phyloP scores from a whole-genome alignment of 2,797 vertebrate species.

The Channallabes apus region DNA sequence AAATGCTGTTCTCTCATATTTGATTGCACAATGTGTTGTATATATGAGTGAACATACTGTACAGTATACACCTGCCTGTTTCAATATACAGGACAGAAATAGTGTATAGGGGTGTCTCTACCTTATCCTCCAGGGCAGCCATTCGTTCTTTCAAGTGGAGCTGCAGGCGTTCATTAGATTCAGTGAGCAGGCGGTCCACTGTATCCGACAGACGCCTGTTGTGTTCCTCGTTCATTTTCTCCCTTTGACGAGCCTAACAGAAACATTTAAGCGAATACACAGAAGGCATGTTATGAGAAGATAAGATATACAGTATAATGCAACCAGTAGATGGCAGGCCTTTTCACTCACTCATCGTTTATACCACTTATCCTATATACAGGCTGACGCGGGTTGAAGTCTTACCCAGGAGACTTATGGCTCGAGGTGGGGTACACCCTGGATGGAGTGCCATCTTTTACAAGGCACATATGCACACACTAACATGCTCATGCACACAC shows the following conservation, averaged over 20 bases:
- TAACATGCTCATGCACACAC: no score
- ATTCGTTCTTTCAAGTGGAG: slow-evolving; percentile 95
- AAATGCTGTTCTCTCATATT: not conserved
- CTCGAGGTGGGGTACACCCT: no score
- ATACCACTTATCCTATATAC: no score
- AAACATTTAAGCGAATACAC: not conserved
- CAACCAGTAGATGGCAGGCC: slow-evolving; percentile 51
- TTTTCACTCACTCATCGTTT: not conserved
- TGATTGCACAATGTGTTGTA: not conserved
- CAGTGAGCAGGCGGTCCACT: slow-evolving; percentile 90
- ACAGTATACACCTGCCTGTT: not conserved
- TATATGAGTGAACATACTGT: not conserved
- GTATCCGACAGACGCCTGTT: slow-evolving; percentile 94
- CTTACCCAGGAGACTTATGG: no score
- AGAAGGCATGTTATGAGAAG: not conserved
- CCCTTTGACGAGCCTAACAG: slow-evolving; percentile 86
- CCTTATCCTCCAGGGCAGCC: slow-evolving; percentile 95
- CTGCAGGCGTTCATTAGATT: slow-evolving; percentile 92
- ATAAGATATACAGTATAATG: not conserved
- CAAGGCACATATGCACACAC: no score
- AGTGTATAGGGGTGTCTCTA: slow-evolving; percentile 50
- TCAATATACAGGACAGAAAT: not conserved
- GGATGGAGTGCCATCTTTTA: no score
- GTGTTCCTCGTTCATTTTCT: slow-evolving; percentile 98
- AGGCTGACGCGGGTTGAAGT: no score